Evolutionary conservation across 2,113 vertebrate species (phyloP).

Genomic region (Tachycineta bicolor): DNA sequence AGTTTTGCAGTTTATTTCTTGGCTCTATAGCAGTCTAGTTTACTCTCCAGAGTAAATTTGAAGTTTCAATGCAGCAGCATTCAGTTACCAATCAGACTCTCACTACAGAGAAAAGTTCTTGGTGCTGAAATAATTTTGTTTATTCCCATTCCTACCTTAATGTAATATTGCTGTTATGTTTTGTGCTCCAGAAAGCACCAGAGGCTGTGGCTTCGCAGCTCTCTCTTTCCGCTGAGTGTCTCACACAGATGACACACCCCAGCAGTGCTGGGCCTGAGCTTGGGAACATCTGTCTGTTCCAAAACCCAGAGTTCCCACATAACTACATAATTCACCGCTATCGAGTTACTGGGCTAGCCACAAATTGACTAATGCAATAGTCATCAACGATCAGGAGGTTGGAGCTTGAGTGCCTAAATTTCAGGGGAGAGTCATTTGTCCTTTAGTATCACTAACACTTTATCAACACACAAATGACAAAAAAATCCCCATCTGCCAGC

Average conservation of each 20-base stretch:
- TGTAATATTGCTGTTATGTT: constrained; percentile 1
- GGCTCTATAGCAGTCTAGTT: neutral
- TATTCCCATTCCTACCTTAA: neutral
- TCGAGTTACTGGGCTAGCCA: constrained; percentile 64
- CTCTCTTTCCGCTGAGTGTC: constrained; percentile 19
- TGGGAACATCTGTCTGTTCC: constrained; percentile 73
- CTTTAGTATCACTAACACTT: neutral
- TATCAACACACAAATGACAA: neutral
- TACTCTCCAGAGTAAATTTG: neutral
- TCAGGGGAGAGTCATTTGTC: constrained; percentile 9
- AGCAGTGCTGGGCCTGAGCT: constrained; percentile 40
- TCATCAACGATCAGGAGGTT: constrained; percentile 10
- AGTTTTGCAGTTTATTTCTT: neutral
- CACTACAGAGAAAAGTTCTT: neutral
- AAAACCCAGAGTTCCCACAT: constrained; percentile 74
- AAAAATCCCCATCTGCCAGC: neutral
- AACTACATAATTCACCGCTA: constrained; percentile 62
- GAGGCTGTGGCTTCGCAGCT: neutral
- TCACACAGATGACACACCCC: constrained; percentile 60
- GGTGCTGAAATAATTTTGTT: neutral
- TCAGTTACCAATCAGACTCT: neutral
- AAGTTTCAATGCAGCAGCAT: neutral
- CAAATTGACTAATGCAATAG: constrained; percentile 57
- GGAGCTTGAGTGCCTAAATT: constrained; percentile 22
- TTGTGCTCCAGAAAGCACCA: constrained; percentile 6